Conservation (phyloP, 2,888 invertebrate species). For the Saturnia japonica region DNA sequence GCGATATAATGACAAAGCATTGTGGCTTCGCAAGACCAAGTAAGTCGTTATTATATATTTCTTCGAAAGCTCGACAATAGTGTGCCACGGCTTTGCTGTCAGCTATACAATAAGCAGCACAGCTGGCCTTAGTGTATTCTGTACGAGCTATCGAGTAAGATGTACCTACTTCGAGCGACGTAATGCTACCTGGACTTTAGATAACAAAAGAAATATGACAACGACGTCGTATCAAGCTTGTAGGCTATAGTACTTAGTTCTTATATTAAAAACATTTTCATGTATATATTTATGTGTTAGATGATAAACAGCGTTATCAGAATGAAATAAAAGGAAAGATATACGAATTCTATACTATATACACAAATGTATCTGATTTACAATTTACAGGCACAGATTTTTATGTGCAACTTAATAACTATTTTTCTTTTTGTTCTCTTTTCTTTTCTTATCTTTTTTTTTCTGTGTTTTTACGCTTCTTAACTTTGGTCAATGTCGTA, state of each 20-base stretch:
- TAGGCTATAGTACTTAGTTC: constrained; percentile 51
- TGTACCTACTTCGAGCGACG: constrained; percentile 61
- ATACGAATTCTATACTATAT: neutral
- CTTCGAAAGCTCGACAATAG: constrained; percentile 67
- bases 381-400: neutral
- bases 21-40: constrained; percentile 69
- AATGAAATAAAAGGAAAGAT: neutral
- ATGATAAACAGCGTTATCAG: neutral
- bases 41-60: constrained; percentile 77
- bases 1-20: constrained; percentile 72
- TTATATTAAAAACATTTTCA: constrained; percentile 49
- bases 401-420: neutral
- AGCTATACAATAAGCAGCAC: constrained; percentile 76
- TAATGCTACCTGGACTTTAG: constrained; percentile 62
- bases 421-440: too few relatives aligned
- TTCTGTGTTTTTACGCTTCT: neutral
- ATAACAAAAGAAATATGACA: constrained; percentile 52
- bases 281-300: neutral
- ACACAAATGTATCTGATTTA: neutral
- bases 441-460: too few relatives aligned
- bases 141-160: constrained; percentile 57
- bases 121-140: constrained; percentile 68
- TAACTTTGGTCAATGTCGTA: neutral
- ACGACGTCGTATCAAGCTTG: constrained; percentile 46
- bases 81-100: constrained; percentile 70